Evolutionary conservation across 2,113 vertebrate species (phyloP), one percentile per base, ranked within the genome.

Genomic region (Salvelinus fontinalis): DNA sequence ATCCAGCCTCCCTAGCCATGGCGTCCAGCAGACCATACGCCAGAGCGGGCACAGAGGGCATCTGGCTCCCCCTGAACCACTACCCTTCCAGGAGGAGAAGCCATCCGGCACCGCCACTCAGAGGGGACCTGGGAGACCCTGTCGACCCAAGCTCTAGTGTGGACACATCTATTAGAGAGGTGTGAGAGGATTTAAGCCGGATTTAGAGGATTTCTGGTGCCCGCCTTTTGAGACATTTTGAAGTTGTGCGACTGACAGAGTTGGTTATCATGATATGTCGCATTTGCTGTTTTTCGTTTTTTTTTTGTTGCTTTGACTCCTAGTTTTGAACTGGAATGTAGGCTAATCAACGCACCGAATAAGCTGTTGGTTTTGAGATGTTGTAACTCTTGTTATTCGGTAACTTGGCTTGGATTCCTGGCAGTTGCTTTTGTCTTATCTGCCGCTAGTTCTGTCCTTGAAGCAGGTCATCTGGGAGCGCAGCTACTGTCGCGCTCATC

Each of bases 21-120:
- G 51, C 27, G 2, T 29, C 62, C 73, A n/a, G 69, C 11, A 71
- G 44, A 26, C 70, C 29, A 16, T 27, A 27, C 12, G 68, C 71
- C 27, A 68, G 54, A 4, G 13, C 14, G 69, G 75, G 26, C 34
- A 62, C 72, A 8, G 3, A 12, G 20, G 48, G 78, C 6, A 16
- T 31, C 34, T 86, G 86, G 86, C 80, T 75, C 12, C 79, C 75
- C 44, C 76, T 87, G 48, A 85, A 87, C 80, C 48, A 72, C 24
- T 86, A 83, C 62, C 82, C 79, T 29, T 79, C 77, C 12, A 64
- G 67, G 67, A 77, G 77, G 72, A 71, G 74, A 29, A 51, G 26
- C 27, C 64, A 24, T 62, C 54, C 24, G 34, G 51, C 29, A 59
- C 16, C 71, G 29, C 39, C 44, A 70, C 49, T 44, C 44, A 14